These are phyloP conservation scores for Cygnus olor DNA, from an alignment of 2,797 vertebrate genomes.

Conservation along the genomic window DNA sequence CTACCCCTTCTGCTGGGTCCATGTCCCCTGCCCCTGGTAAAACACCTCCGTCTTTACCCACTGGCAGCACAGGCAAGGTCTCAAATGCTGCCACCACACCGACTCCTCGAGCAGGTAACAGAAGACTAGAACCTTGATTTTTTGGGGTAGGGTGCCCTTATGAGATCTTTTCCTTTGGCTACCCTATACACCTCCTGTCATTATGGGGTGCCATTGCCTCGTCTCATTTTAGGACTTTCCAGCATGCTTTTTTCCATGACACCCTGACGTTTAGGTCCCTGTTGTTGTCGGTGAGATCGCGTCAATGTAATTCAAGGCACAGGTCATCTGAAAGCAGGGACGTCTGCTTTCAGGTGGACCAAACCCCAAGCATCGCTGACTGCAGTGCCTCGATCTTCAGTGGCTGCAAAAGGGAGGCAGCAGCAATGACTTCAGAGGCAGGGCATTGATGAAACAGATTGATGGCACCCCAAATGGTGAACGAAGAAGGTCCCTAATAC, in stretches of 20 bases:
- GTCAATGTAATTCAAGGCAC: neutral
- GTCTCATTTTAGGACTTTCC: neutral
- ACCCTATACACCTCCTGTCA: neutral
- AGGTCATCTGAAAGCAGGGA: neutral
- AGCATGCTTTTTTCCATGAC: accelerated
- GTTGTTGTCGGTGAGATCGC: neutral
- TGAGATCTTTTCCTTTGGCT: neutral
- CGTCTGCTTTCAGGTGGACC: neutral
- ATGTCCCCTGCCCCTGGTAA: neutral
- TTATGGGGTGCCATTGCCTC: neutral
- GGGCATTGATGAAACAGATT: neutral
- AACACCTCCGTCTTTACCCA: accelerated
- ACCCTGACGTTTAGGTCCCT: neutral
- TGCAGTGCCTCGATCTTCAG: neutral
- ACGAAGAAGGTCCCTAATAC: neutral
- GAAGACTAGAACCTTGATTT: neutral
- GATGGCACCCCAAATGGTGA: neutral
- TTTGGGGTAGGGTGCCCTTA: neutral
- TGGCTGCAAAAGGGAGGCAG: neutral
- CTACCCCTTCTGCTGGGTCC: accelerated
- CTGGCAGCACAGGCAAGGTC: neutral
- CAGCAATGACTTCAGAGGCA: accelerated
- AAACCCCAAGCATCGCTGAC: neutral
- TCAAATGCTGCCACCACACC: neutral
- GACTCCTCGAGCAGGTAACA: slow-evolving; percentile 15